phyloP scores from a whole-genome alignment of 2,797 vertebrate species.

The Graptemys geographica region DNA sequence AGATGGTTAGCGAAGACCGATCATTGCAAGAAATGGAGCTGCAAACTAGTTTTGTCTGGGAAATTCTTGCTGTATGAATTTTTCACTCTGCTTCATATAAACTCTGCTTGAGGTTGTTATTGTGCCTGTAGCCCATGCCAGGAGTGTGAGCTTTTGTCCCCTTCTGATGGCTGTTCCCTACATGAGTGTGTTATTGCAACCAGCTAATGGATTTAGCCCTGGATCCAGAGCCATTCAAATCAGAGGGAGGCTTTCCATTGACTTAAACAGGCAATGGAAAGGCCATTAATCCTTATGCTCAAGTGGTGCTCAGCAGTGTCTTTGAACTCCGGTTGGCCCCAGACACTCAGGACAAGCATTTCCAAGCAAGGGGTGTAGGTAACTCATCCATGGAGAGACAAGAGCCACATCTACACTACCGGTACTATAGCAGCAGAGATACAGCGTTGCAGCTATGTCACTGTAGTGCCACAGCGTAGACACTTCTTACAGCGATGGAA shows the following conservation, averaged over 20 bases:
- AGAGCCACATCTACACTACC: too few species aligned
- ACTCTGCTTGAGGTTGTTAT: slow-evolving; percentile 42
- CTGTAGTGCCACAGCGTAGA: too few species aligned
- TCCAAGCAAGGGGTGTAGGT: too few species aligned
- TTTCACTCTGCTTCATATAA: slow-evolving; percentile 43
- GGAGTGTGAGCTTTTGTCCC: background rate
- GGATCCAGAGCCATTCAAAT: slow-evolving; percentile 68
- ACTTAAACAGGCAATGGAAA: too few species aligned
- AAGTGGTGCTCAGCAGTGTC: too few species aligned
- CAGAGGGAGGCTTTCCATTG: slow-evolving; percentile 7
- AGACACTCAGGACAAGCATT: too few species aligned
- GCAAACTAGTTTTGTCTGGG: background rate
- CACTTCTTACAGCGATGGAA: too few species aligned
- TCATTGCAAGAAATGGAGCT: slow-evolving; percentile 26
- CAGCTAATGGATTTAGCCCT: slow-evolving; percentile 73
- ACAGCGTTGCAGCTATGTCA: too few species aligned
- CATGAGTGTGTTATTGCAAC: slow-evolving; percentile 28
- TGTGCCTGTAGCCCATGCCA: background rate
- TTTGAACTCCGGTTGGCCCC: too few species aligned
- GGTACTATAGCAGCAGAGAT: too few species aligned
- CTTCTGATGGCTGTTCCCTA: slow-evolving; percentile 28
- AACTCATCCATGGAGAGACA: too few species aligned
- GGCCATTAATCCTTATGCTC: too few species aligned
- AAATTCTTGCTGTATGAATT: background rate
- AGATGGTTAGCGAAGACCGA: slow-evolving; percentile 37